phyloP scores from a whole-genome alignment of 2,888 invertebrate genomes.

The Temnothorax unifasciatus region DNA sequence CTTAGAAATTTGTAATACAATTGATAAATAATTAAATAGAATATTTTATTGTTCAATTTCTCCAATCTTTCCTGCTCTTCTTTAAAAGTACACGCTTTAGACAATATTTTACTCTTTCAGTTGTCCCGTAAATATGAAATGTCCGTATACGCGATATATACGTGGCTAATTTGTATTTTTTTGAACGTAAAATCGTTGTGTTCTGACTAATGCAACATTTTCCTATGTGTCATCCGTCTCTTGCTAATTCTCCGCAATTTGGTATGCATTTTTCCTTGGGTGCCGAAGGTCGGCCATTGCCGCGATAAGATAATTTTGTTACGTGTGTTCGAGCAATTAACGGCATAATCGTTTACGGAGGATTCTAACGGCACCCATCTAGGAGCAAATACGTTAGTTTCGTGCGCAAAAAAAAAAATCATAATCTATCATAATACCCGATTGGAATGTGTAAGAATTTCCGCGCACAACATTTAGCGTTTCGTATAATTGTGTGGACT shows the following conservation, averaged over 20 bases:
- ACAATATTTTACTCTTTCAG: background rate
- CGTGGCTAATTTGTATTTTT: background rate
- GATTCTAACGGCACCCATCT: background rate
- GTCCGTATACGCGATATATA: background rate
- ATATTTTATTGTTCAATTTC: background rate
- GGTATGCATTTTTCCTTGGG: constrained; percentile 13
- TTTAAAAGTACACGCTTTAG: background rate
- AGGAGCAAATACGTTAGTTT: background rate
- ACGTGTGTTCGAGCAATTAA: constrained; percentile 32
- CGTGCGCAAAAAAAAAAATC: background rate
- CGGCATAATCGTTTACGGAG: constrained; percentile 21
- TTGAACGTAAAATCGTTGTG: background rate
- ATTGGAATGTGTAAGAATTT: background rate
- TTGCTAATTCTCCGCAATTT: background rate
- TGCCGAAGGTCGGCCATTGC: constrained; percentile 16
- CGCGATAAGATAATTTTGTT: constrained; percentile 49
- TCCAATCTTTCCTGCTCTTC: background rate
- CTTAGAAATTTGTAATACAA: background rate
- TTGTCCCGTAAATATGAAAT: background rate
- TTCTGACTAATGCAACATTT: constrained; percentile 24
- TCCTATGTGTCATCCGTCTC: background rate
- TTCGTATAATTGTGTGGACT: background rate
- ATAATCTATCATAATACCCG: background rate
- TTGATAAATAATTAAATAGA: background rate
- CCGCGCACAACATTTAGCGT: background rate